Evolutionary conservation across 2,888 invertebrate genomes (phyloP), one percentile per base, ranked within the genome.

Genomic region (Drosophila multiciliata): DNA sequence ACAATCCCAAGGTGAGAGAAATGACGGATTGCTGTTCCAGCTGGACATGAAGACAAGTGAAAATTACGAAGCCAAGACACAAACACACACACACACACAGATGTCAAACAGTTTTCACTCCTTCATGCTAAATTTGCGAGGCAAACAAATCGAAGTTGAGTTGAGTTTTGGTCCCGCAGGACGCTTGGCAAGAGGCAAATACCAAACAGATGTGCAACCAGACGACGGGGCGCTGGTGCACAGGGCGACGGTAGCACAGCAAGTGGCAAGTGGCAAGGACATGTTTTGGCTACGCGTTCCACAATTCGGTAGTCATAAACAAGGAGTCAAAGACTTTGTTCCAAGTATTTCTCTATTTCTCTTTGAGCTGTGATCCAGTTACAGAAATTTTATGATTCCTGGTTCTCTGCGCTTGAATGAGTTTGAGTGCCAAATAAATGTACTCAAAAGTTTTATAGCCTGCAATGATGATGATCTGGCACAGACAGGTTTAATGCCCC

Each of bases 71-170:
- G 64, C 63, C 61, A 63, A 66, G 20, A 35, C 17, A 52, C 26
- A 42, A 29, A 23, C n/a, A 50, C 38, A 42, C 29, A 48, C 3
- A 32, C 53, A 52, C n/a, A 61, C 52, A 20, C 12, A 45, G 15
- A 45, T 83, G 90, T 74, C 76, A 82, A 75, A 80, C 75, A 65
- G 78, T 87, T 87, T 87, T 90, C 89, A 84, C 87, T 90, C 87
- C 87, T 87, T 90, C 89, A 90, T 90, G 87, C 85, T 89, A 90
- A 89, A 88, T 90, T 89, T 82, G 71, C 59, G 55, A 58, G 67
- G 62, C 84, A 84, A 83, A 83, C 86, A 88, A 80, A 45, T 73
- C 73, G 48, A 53, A 35, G 80, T 53, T 64, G 53, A 70, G 45
- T 42, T 45, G 45, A 15, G 23, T 23, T 45, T 8, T n/a, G 52